phyloP scores from a whole-genome alignment of 2,888 invertebrate species.

The Hipparchia sbordonii region DNA sequence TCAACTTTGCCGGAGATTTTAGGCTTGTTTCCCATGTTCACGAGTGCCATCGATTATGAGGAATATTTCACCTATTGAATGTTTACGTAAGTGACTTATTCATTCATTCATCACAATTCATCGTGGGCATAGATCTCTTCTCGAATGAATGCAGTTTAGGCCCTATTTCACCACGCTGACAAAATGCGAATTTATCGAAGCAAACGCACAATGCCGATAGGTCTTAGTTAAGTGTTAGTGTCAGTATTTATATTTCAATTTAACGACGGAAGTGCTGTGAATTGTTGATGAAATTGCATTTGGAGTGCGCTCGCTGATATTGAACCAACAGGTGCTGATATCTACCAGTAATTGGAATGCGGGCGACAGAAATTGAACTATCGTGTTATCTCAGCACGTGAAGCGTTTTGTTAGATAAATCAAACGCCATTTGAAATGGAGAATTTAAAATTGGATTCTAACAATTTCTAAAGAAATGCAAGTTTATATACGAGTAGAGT shows the following conservation, averaged over 20 bases:
- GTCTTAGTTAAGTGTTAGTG: background rate
- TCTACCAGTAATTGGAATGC: constrained; percentile 16
- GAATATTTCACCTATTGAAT: background rate
- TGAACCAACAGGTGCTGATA: constrained; percentile 18
- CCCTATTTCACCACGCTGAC: too few species aligned
- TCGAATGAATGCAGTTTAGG: too few species aligned
- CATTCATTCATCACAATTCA: too few species aligned
- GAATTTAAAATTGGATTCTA: background rate
- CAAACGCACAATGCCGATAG: too few species aligned
- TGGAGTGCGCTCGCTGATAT: constrained; percentile 15
- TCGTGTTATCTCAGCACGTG: background rate
- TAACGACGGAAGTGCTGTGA: constrained; percentile 7
- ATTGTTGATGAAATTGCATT: constrained; percentile 24
- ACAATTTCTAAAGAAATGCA: too few species aligned
- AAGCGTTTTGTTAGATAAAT: constrained; percentile 8
- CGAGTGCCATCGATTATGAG: background rate
- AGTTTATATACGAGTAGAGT: too few species aligned
- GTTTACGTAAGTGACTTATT: background rate
- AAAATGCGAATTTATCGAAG: too few species aligned
- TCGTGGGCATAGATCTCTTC: too few species aligned
- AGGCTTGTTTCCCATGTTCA: background rate
- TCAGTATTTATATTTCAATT: constrained; percentile 7
- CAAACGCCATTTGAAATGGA: background rate
- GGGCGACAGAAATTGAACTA: constrained; percentile 1
- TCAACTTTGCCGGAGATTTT: constrained; percentile 3